Evolutionary conservation across 2,797 vertebrate genomes (phyloP).

Genomic region (Pseudotriccus pelzelni): DNA sequence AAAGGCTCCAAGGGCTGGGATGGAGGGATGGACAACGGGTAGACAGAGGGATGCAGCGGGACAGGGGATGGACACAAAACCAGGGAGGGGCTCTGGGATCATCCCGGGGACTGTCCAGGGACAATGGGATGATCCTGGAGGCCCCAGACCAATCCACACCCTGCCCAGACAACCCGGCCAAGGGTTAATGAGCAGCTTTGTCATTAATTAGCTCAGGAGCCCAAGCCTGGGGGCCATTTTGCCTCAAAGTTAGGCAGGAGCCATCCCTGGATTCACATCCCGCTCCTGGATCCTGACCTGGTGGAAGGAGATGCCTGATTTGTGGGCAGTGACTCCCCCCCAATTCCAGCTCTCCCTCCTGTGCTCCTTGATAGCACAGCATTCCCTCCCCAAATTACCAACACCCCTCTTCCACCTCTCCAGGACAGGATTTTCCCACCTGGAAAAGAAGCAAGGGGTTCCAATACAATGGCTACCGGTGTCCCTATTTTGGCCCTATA

Average conservation of each 20-base stretch:
- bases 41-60: neutral
- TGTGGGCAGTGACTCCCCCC: neutral
- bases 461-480: neutral
- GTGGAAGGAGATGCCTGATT: fast-evolving
- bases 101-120: neutral
- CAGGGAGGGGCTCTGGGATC: neutral
- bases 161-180: neutral
- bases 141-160: slow-evolving; percentile 50
- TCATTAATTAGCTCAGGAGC: slow-evolving; percentile 50
- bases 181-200: slow-evolving; percentile 36
- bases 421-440: neutral
- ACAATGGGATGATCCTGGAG: neutral
- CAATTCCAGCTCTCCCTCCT: neutral
- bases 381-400: neutral
- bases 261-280: neutral
- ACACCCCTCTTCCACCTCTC: fast-evolving
- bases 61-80: neutral
- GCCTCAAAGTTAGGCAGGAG: neutral
- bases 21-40: neutral
- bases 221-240: neutral
- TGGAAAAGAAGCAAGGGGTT: neutral
- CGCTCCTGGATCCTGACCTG: fast-evolving
- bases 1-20: fast-evolving
- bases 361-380: fast-evolving
- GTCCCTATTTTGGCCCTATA: fast-evolving